Percentiles rank a stretch among this genome's conserved stretches.
These are phyloP conservation scores for Eupithecia subfuscata DNA, from an alignment of 2,888 invertebrate genomes.

Conservation along the genomic window DNA sequence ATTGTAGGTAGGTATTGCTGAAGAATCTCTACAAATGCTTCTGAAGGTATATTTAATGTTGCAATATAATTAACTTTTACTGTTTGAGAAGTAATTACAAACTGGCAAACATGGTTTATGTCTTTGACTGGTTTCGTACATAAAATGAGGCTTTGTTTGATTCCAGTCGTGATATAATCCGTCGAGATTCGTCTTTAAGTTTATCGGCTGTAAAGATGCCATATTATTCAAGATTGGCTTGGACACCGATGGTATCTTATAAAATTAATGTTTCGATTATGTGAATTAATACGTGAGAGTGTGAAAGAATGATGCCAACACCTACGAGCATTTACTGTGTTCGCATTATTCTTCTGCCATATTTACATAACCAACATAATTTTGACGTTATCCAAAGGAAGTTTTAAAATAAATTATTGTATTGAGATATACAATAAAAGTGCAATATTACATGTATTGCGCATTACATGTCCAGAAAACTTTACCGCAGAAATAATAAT, in stretches of 20 bases:
- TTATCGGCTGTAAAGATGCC: background rate
- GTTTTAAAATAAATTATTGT: slow-evolving; percentile 52
- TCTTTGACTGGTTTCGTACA: background rate
- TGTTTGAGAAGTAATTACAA: too few species aligned
- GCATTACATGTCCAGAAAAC: background rate
- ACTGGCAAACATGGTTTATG: background rate
- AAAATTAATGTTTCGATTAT: background rate
- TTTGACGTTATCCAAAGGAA: slow-evolving; percentile 61
- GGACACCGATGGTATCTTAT: background rate
- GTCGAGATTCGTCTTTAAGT: background rate
- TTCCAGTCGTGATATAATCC: background rate
- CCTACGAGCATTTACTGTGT: slow-evolving; percentile 15
- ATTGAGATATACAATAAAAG: background rate
- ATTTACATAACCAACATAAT: slow-evolving; percentile 46
- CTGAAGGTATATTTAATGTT: background rate
- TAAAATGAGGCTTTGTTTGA: background rate
- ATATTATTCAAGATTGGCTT: background rate
- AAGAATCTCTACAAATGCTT: background rate
- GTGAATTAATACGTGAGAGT: slow-evolving; percentile 5
- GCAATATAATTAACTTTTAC: too few species aligned
- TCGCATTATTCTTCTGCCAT: slow-evolving; percentile 31
- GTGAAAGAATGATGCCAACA: slow-evolving; percentile 26
- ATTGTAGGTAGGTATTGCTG: background rate
- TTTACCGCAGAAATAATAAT: background rate
- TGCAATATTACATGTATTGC: background rate